These are phyloP conservation scores for Macrosteles quadrilineatus DNA, from an alignment of 1,140 invertebrate species.

Conservation along the genomic window DNA sequence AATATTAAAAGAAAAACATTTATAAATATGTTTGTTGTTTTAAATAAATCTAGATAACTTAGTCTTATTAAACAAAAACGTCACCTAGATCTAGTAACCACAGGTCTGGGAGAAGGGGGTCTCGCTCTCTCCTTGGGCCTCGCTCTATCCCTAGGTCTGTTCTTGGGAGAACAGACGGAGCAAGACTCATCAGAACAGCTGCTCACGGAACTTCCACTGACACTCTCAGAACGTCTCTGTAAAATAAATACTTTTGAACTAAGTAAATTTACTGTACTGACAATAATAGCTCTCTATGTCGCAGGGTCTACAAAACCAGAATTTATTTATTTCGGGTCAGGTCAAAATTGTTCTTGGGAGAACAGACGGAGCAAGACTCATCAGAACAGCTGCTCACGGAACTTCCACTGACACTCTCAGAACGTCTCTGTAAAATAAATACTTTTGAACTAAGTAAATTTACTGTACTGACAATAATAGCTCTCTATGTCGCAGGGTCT, in stretches of 20 bases:
- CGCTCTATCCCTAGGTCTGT: slow-evolving; percentile 21
- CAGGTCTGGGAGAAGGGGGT: background rate
- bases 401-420: slow-evolving; percentile 53
- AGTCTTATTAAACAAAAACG: no score
- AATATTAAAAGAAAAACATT: no score
- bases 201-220: slow-evolving; percentile 65
- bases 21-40: no score
- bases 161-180: slow-evolving; percentile 63
- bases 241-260: no score
- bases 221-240: slow-evolving; percentile 37
- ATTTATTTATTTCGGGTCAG: no score
- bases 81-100: slow-evolving; percentile 23
- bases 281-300: no score
- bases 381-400: slow-evolving; percentile 78
- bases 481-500: no score
- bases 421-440: slow-evolving; percentile 35
- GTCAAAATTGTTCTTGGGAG: slow-evolving; percentile 42
- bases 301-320: no score
- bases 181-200: slow-evolving; percentile 81
- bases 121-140: slow-evolving; percentile 20
- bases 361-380: slow-evolving; percentile 77
- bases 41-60: no score
- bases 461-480: no score
- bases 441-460: no score
- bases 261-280: no score